Conservation (phyloP, 2,113 vertebrate species). For the Elephantulus edwardii region DNA sequence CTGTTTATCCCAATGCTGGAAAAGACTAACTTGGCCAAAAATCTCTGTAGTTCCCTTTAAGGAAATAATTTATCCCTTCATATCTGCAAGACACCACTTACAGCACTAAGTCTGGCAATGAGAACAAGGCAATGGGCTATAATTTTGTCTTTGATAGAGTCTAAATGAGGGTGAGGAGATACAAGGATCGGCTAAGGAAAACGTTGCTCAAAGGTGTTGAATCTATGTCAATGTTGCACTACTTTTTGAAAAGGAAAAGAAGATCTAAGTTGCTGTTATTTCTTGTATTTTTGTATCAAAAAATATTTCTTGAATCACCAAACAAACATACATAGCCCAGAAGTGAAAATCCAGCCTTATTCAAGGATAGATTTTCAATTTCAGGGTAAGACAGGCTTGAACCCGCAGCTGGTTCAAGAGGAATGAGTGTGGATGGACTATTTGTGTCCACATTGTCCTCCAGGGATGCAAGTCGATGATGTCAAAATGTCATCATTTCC, state of each 20-base stretch:
- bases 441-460: not conserved
- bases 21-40: not conserved
- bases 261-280: not conserved
- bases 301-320: not conserved
- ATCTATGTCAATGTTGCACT: not conserved
- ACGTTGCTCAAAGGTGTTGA: not conserved
- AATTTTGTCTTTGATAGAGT: not conserved
- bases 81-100: not conserved
- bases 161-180: not conserved
- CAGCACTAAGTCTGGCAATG: not conserved
- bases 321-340: not conserved
- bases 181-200: not conserved
- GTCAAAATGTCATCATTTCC: not conserved
- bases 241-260: not conserved
- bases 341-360: constrained; percentile 12
- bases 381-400: not conserved
- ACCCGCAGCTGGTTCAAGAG: not conserved
- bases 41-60: not conserved
- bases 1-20: no score
- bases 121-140: not conserved
- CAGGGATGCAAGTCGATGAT: not conserved
- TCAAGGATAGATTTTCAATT: constrained; percentile 25
- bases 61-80: not conserved
- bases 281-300: not conserved
- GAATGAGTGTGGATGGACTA: not conserved